Evolutionary conservation across 2,113 vertebrate species (phyloP).

Genomic region (Mus pahari): DNA sequence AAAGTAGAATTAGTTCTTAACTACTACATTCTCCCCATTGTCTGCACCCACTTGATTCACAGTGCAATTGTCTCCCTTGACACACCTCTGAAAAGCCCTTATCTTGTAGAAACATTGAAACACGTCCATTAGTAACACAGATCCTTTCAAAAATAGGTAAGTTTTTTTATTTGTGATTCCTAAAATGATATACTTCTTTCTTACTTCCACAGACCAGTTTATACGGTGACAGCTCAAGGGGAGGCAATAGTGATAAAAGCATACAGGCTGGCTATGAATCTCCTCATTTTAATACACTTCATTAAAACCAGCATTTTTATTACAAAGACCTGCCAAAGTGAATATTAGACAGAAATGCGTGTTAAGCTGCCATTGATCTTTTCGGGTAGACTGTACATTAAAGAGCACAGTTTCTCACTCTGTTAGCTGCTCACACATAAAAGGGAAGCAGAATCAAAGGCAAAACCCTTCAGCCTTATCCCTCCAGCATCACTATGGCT

Average conservation of each 20-base stretch:
- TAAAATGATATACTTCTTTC: neutral
- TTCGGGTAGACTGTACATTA: conserved; percentile 55
- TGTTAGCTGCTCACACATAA: conserved; percentile 57
- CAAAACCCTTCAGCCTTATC: conserved; percentile 48
- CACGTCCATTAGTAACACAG: neutral
- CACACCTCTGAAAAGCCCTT: neutral
- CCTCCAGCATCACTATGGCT: conserved; percentile 42
- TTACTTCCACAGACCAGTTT: neutral
- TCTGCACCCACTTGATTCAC: neutral
- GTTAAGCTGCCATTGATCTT: conserved; percentile 83
- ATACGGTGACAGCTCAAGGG: conserved; percentile 2
- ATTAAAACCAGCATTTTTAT: conserved; percentile 75
- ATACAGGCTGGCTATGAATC: conserved; percentile 23
- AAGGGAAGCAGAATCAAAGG: conserved; percentile 73
- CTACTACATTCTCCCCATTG: neutral
- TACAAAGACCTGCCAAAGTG: conserved; percentile 74
- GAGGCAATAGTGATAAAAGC: conserved; percentile 52
- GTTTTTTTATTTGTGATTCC: neutral
- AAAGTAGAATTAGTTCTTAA: neutral
- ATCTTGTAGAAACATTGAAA: neutral
- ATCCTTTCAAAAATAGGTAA: neutral
- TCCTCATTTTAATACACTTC: conserved; percentile 52
- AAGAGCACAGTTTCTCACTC: conserved; percentile 62
- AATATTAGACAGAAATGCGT: conserved; percentile 79
- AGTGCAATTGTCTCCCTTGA: neutral